phyloP scores from a whole-genome alignment of 1,140 invertebrate species.

The Drosophila neocordata region DNA sequence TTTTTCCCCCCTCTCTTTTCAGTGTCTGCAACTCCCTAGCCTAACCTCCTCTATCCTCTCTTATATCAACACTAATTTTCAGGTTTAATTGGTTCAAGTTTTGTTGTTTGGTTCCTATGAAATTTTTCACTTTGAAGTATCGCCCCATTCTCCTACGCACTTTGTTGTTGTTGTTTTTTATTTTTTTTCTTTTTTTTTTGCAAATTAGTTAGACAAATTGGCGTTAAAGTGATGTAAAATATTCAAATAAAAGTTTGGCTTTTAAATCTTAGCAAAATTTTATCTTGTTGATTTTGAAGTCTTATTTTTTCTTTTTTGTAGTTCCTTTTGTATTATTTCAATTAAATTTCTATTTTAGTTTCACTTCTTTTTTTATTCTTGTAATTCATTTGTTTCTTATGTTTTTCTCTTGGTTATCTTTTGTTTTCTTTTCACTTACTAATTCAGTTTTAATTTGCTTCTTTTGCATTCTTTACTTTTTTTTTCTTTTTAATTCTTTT shows the following conservation, averaged over 20 bases:
- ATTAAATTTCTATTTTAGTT: no score
- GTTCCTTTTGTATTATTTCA: no score
- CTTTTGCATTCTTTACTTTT: neutral
- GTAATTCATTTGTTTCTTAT: neutral
- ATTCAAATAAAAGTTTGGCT: neutral
- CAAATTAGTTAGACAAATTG: conserved; percentile 37
- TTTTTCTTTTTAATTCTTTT: neutral
- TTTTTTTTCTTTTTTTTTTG: neutral
- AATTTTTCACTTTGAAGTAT: conserved; percentile 46
- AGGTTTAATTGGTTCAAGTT: conserved; percentile 13
- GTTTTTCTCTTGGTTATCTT: neutral
- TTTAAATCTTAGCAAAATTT: neutral
- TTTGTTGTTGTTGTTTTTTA: neutral
- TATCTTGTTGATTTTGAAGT: neutral
- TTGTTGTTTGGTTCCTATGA: conserved; percentile 38
- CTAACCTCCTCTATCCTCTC: no score
- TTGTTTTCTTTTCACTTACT: neutral
- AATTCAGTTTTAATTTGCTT: neutral
- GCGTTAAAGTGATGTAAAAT: neutral
- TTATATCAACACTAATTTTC: conserved; percentile 16
- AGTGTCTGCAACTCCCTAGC: neutral
- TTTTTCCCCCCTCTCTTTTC: neutral
- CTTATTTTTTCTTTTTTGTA: no score
- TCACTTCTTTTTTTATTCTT: neutral
- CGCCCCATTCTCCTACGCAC: conserved; percentile 1